phyloP scores from a whole-genome alignment of 2,888 invertebrate species.

The Odontomyia ornata region DNA sequence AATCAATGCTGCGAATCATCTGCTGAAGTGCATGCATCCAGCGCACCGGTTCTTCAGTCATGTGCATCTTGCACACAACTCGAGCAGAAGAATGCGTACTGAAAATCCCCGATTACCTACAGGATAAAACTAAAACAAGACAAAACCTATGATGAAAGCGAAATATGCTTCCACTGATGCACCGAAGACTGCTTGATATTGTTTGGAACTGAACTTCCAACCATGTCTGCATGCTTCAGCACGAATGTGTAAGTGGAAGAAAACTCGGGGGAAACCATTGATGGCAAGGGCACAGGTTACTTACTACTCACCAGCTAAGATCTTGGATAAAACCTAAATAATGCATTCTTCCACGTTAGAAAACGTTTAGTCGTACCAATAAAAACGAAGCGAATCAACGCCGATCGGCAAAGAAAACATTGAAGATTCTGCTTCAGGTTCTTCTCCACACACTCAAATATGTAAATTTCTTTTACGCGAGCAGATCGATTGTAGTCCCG shows the following conservation, averaged over 20 bases:
- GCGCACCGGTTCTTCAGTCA: too few species aligned
- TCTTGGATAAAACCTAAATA: not conserved
- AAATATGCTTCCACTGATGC: not conserved
- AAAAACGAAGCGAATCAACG: not conserved
- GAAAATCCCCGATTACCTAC: too few species aligned
- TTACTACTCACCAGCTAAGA: not conserved
- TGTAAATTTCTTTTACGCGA: constrained; percentile 15
- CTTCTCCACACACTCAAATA: constrained; percentile 11
- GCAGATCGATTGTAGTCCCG: not conserved
- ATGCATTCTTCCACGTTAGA: constrained; percentile 31
- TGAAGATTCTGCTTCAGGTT: not conserved
- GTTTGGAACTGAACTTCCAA: too few species aligned
- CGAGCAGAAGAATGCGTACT: too few species aligned
- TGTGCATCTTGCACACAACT: too few species aligned
- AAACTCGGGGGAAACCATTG: not conserved
- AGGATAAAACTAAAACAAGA: not conserved
- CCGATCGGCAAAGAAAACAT: not conserved
- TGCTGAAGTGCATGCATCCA: not conserved
- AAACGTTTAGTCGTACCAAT: not conserved
- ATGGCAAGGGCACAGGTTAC: constrained; percentile 12
- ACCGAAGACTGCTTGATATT: not conserved
- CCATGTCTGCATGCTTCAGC: too few species aligned
- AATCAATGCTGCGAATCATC: not conserved
- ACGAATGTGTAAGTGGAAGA: too few species aligned
- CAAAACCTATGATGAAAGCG: constrained; percentile 19